Conservation (phyloP, 1,140 invertebrate genomes). For the Popillia japonica region DNA sequence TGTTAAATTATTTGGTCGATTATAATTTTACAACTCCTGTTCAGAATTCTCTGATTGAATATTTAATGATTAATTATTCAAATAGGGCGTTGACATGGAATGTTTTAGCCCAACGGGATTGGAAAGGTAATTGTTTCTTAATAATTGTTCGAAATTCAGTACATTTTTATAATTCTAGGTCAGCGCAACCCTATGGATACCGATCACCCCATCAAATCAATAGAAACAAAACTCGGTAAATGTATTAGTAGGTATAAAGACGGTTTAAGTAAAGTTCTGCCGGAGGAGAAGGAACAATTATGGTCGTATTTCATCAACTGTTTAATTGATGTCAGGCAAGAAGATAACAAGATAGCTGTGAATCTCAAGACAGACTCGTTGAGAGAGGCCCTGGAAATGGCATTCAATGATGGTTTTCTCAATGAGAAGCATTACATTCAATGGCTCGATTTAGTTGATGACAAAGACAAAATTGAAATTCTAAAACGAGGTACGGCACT, state of each 20-base stretch:
- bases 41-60: conserved; percentile 46
- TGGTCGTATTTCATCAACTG: conserved; percentile 46
- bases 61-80: conserved; percentile 42
- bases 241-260: conserved; percentile 44
- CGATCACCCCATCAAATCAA: background rate
- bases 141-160: background rate
- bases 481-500: conserved; percentile 45
- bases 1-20: conserved; percentile 45
- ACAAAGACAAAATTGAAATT: conserved; percentile 42
- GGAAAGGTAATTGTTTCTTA: conserved; percentile 42
- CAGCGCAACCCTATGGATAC: background rate
- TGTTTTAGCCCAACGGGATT: conserved; percentile 48
- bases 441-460: conserved; percentile 44
- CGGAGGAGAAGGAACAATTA: conserved; percentile 42
- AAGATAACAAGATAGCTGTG: conserved; percentile 36
- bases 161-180: conserved; percentile 12
- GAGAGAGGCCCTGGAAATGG: conserved; percentile 43
- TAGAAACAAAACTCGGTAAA: conserved; percentile 32
- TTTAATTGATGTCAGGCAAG: conserved; percentile 43
- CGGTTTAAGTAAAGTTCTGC: conserved; percentile 43
- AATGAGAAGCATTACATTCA: conserved; percentile 44
- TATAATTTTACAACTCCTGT: conserved; percentile 44
- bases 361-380: conserved; percentile 40
- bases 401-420: conserved; percentile 39
- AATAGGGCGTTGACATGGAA: conserved; percentile 47